Base-by-base conservation (phyloP, 1,140 invertebrate species). In the Leptopilina boulardi region DNA sequence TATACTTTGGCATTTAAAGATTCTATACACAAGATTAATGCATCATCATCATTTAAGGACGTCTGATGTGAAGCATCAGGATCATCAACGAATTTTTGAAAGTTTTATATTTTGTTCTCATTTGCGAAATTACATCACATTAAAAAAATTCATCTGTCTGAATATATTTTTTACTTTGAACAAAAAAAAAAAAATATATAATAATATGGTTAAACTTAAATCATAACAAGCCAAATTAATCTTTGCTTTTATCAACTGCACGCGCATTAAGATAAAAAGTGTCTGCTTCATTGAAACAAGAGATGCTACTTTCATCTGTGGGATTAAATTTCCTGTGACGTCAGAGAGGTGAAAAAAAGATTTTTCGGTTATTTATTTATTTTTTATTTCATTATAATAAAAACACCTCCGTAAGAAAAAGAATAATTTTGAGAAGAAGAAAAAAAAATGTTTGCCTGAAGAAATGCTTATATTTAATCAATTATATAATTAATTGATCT, bases 241-340 rank as follows among this genome's bases (percentile, higher is more conserved):
- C 54, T 59, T 59, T 1, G 19, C 21, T 59, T 38, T 38, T 59
- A 59, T 23, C 18, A 21, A 19, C 5, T 10, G 21, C 18, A 21
- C 54, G 19, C 21, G 54, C 47, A 51, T 51, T 51, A 18, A 51
- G 47, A 51, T 51, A 51, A 51, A 51, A 51, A 3, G 47, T 51
- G 34, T 38, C 26, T 30, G 47, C 47, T 51, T 51, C 47, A 51
- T 51, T 51, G 47, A 51, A 51, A 51, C 18, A 51, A 51, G 47
- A 51, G 47, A 51, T 51, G 47, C 47, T 51, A 51, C 47, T 51
- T 51, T 51, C 47, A 2, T 18, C 6, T 4, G 47, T 9, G 8
- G 34, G 47, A 18, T 51, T n/a, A n/a, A 51, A 51, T 51, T 51
- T 51, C 47, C 47, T 51, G 9, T 9, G 42, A 51, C 47, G 47